Percentiles rank a stretch among this genome's conserved stretches.
phyloP scores from a whole-genome alignment of 2,888 invertebrate species.

The Amblyteles armatorius region DNA sequence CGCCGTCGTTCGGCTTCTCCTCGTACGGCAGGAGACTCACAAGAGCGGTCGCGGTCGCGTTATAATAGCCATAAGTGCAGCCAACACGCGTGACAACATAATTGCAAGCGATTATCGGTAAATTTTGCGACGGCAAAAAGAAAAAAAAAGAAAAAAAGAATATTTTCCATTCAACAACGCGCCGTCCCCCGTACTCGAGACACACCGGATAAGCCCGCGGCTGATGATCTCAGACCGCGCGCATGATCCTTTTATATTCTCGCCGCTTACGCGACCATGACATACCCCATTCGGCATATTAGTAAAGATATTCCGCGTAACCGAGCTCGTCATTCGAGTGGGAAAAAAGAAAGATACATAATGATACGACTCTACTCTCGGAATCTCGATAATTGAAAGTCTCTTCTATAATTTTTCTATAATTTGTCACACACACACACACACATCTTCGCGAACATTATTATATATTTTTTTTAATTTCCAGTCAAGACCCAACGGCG shows the following conservation, averaged over 20 bases:
- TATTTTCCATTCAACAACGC: neutral
- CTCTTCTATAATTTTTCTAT: constrained; percentile 7
- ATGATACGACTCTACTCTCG: neutral
- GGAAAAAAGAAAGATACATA: constrained; percentile 21
- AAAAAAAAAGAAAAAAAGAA: neutral
- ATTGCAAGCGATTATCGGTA: neutral
- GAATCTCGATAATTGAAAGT: constrained; percentile 6
- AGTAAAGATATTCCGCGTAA: constrained; percentile 27
- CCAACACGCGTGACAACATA: neutral
- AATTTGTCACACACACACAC: constrained; percentile 1
- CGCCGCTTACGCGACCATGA: constrained; percentile 65
- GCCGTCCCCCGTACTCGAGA: neutral
- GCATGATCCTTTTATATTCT: constrained; percentile 60
- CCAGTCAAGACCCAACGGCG: neutral
- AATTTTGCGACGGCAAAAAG: neutral
- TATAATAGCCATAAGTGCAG: constrained; percentile 24
- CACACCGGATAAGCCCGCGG: constrained; percentile 53
- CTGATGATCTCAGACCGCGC: constrained; percentile 61
- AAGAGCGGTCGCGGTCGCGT: constrained; percentile 2
- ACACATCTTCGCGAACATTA: neutral
- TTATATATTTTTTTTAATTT: neutral
- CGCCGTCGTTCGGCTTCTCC: constrained; percentile 36
- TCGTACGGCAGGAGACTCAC: neutral
- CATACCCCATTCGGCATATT: constrained; percentile 48
- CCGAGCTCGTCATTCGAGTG: constrained; percentile 38